phyloP scores from a whole-genome alignment of 2,888 invertebrate species.

The Nymphalis c-album region DNA sequence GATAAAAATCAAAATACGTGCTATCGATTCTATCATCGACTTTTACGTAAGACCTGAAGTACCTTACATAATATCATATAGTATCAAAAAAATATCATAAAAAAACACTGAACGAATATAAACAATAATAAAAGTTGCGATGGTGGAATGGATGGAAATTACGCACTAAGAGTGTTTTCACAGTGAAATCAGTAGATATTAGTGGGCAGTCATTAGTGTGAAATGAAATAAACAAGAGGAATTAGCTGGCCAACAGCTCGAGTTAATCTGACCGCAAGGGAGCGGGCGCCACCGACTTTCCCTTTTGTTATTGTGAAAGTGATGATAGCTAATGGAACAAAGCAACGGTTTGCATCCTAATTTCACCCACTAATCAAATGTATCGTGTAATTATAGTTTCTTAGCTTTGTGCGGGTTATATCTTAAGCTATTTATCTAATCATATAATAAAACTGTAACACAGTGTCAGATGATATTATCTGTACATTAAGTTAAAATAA shows the following conservation, averaged over 20 bases:
- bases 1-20: slow-evolving; percentile 61
- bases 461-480: too few species aligned
- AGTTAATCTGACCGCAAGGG: slow-evolving; percentile 78
- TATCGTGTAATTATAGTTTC: slow-evolving; percentile 25
- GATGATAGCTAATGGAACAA: slow-evolving; percentile 74
- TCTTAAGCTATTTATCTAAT: background rate
- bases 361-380: slow-evolving; percentile 48
- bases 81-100: slow-evolving; percentile 3
- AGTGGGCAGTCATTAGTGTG: slow-evolving; percentile 58
- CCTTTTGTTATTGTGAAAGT: slow-evolving; percentile 80
- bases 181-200: slow-evolving; percentile 58
- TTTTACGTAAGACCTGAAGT: slow-evolving; percentile 48
- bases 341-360: slow-evolving; percentile 65
- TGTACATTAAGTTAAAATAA: too few species aligned
- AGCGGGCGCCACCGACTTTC: slow-evolving; percentile 74
- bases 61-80: slow-evolving; percentile 34
- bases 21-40: slow-evolving; percentile 53
- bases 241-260: slow-evolving; percentile 69
- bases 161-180: slow-evolving; percentile 20
- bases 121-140: slow-evolving; percentile 9
- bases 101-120: background rate
- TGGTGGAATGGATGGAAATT: slow-evolving; percentile 17
- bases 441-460: too few species aligned
- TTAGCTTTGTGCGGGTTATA: slow-evolving; percentile 1
- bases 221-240: slow-evolving; percentile 73